phyloP scores from a whole-genome alignment of 64 coral and sea anemone species.

The Acropora yongei region DNA sequence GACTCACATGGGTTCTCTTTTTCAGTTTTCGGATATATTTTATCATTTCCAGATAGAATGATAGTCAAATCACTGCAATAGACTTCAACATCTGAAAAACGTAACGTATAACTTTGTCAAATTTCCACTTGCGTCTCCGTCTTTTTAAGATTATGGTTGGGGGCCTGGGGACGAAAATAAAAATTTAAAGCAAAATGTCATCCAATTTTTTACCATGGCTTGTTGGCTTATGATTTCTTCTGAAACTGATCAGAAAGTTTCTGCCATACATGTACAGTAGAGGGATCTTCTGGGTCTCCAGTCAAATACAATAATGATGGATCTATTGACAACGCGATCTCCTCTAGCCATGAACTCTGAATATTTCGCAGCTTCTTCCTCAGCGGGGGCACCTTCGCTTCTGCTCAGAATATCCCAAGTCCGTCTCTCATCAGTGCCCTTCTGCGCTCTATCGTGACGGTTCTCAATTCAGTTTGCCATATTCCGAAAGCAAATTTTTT shows the following conservation, averaged over 20 bases:
- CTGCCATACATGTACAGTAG: neutral
- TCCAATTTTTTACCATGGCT: neutral
- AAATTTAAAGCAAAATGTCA: too few species aligned
- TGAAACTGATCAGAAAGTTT: conserved; percentile 45
- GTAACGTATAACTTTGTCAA: too few species aligned
- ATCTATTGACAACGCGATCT: conserved; percentile 25
- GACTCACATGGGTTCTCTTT: too few species aligned
- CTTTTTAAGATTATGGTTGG: too few species aligned
- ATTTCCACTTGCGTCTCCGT: too few species aligned
- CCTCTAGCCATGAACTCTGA: conserved; percentile 4
- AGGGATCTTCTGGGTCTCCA: conserved; percentile 38
- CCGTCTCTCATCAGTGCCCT: conserved; percentile 46
- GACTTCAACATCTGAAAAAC: too few species aligned
- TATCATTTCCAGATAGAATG: too few species aligned
- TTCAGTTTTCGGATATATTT: too few species aligned
- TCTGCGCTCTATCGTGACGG: neutral
- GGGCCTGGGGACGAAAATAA: too few species aligned
- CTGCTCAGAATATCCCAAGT: conserved; percentile 14
- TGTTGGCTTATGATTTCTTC: conserved; percentile 65
- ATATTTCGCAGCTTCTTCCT: neutral
- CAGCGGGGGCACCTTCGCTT: conserved; percentile 13
- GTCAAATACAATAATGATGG: conserved; percentile 27
- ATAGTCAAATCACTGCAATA: too few species aligned
- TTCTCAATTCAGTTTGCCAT: too few species aligned
- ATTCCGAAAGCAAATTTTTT: too few species aligned